phyloP scores from a whole-genome alignment of 2,888 invertebrate species.

The Tiliacea citrago region DNA sequence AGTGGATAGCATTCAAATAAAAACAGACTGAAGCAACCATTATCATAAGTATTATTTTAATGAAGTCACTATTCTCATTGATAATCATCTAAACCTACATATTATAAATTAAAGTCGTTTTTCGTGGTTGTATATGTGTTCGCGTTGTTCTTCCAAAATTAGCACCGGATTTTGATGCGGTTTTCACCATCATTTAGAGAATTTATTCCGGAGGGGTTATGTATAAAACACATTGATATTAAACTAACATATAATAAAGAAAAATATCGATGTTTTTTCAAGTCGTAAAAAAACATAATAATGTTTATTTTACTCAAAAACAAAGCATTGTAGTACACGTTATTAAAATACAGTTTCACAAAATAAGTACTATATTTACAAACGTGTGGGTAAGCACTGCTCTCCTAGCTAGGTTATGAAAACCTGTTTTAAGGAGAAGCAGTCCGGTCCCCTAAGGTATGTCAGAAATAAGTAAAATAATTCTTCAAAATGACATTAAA shows the following conservation, averaged over 20 bases:
- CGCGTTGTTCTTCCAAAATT: not conserved
- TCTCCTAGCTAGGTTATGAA: too few relatives aligned
- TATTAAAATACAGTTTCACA: too few relatives aligned
- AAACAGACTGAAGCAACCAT: not conserved
- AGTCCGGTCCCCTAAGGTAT: too few relatives aligned
- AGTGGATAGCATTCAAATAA: too few relatives aligned
- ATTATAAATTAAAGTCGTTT: too few relatives aligned
- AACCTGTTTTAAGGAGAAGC: too few relatives aligned
- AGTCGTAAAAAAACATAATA: not conserved
- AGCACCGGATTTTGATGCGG: not conserved
- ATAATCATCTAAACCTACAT: not conserved
- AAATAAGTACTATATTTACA: too few relatives aligned
- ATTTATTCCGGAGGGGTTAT: not conserved
- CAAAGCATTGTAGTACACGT: too few relatives aligned
- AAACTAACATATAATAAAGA: not conserved
- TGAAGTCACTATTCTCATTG: not conserved
- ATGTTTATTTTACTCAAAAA: too few relatives aligned
- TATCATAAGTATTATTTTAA: not conserved
- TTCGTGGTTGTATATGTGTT: not conserved
- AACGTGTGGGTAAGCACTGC: too few relatives aligned
- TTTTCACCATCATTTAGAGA: not conserved
- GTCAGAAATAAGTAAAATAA: too few relatives aligned
- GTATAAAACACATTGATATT: too few relatives aligned
- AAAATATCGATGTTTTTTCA: not conserved
- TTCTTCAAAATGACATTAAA: conserved; percentile 8